These are phyloP conservation scores for Pecten maximus DNA, from an alignment of 2,888 invertebrate genomes.

Conservation along the genomic window DNA sequence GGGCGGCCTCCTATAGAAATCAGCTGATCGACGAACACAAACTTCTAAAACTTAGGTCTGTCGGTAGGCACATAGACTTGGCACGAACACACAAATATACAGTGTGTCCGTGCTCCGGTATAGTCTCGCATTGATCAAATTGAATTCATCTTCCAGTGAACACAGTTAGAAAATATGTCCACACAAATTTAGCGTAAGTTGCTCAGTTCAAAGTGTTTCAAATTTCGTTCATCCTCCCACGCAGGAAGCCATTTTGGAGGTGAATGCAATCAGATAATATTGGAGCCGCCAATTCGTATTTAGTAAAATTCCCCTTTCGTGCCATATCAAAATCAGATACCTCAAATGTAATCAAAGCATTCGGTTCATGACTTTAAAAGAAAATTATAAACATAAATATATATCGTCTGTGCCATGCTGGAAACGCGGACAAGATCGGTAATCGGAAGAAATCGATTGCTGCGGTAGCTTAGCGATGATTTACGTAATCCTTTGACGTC, in stretches of 20 bases:
- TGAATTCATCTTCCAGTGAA: not conserved
- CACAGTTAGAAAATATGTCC: not conserved
- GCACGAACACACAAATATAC: not conserved
- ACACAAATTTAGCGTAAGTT: not conserved
- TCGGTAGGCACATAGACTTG: not conserved
- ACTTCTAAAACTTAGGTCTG: not conserved
- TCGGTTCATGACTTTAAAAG: not conserved
- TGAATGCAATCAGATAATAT: not conserved
- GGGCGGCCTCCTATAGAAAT: not conserved
- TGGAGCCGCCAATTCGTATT: not conserved
- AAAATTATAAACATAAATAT: slow-evolving; percentile 7
- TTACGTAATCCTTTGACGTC: slow-evolving; percentile 15
- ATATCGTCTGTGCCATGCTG: not conserved
- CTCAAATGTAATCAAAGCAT: not conserved
- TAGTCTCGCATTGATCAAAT: not conserved
- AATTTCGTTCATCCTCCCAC: slow-evolving; percentile 7
- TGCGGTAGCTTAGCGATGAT: slow-evolving; percentile 15
- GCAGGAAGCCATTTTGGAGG: slow-evolving; percentile 15
- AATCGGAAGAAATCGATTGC: slow-evolving; percentile 15
- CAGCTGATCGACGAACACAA: slow-evolving; percentile 2
- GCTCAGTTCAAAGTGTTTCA: slow-evolving; percentile 7
- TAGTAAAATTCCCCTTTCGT: not conserved
- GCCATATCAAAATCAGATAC: not conserved
- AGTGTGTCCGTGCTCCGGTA: not conserved
- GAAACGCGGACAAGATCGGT: not conserved